A percentile compares a stretch with the other conserved stretches of the same genome.
phyloP scores from a whole-genome alignment of 2,797 vertebrate species.

The Balearica regulorum region DNA sequence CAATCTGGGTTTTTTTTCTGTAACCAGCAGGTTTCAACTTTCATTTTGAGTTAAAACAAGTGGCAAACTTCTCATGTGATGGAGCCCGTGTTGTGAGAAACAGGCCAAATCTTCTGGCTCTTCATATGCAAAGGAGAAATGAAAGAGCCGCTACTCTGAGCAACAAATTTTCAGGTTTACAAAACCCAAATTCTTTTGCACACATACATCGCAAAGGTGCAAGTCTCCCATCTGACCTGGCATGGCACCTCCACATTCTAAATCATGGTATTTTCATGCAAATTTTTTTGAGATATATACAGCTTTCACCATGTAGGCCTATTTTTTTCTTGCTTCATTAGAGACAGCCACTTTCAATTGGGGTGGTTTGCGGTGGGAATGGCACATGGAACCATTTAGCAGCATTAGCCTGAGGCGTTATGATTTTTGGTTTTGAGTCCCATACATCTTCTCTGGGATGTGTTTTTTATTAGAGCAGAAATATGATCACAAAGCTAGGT shows the following conservation, averaged over 20 bases:
- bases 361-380: background rate
- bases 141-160: background rate
- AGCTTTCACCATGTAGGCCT: background rate
- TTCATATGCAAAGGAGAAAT: background rate
- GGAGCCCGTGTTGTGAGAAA: background rate
- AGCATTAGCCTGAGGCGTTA: background rate
- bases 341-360: background rate
- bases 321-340: background rate
- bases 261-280: background rate
- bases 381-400: background rate
- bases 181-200: background rate
- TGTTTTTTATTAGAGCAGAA: background rate
- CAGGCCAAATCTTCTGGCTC: background rate
- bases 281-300: rapidly evolving
- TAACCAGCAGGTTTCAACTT: background rate
- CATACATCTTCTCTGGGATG: background rate
- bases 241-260: rapidly evolving
- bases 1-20: background rate
- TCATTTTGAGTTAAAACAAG: background rate
- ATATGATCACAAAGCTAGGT: background rate
- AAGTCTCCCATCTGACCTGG: background rate
- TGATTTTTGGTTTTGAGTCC: background rate
- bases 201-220: rapidly evolving
- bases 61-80: background rate
- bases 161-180: background rate